phyloP scores from a whole-genome alignment of 2,888 invertebrate genomes.

The Limenitis camilla region DNA sequence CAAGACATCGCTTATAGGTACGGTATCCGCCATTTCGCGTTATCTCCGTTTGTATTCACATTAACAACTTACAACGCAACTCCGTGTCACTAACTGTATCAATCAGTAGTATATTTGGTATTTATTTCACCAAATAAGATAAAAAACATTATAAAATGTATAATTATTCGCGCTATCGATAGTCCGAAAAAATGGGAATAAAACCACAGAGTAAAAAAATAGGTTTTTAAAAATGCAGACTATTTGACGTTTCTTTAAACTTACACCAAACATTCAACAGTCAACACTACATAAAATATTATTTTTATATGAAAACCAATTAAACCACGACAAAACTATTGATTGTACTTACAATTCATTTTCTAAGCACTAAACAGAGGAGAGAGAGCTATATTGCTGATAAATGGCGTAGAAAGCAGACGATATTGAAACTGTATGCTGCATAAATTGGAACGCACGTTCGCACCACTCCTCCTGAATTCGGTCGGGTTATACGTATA shows the following conservation, averaged over 20 bases:
- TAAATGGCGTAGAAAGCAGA: slow-evolving; percentile 4
- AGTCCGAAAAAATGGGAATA: slow-evolving; percentile 33
- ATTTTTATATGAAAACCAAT: too few relatives aligned
- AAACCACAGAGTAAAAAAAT: slow-evolving; percentile 58
- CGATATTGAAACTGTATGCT: slow-evolving; percentile 18
- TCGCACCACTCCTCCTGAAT: slow-evolving; percentile 38
- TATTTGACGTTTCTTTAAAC: neutral
- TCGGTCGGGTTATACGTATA: slow-evolving; percentile 49
- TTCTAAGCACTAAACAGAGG: slow-evolving; percentile 2
- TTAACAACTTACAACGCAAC: neutral
- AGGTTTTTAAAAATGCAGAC: slow-evolving; percentile 17
- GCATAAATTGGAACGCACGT: slow-evolving; percentile 49
- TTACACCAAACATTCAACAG: neutral
- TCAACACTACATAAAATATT: neutral
- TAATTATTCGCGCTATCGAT: slow-evolving; percentile 6
- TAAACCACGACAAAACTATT: slow-evolving; percentile 8
- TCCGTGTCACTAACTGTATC: neutral
- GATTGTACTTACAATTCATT: slow-evolving; percentile 17
- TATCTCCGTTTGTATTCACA: slow-evolving; percentile 11
- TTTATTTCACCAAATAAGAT: neutral
- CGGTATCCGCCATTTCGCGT: slow-evolving; percentile 51
- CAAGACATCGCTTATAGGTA: slow-evolving; percentile 54
- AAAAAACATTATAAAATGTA: neutral
- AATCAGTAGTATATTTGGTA: neutral
- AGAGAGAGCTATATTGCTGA: slow-evolving; percentile 1